phyloP scores from a whole-genome alignment of 2,888 invertebrate species.

The Metallyticus violacea region DNA sequence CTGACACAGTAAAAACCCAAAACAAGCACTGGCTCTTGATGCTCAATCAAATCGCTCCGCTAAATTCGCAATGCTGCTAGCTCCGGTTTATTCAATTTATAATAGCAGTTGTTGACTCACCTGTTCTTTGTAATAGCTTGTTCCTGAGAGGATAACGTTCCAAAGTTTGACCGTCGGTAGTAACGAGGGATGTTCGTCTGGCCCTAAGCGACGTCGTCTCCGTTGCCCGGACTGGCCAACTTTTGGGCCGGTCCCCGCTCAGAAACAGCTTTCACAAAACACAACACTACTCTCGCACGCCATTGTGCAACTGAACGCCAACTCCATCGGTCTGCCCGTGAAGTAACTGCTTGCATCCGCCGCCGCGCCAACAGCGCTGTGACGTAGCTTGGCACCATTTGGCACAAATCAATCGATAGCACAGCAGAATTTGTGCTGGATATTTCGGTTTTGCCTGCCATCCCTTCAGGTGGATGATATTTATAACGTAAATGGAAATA shows the following conservation, averaged over 20 bases:
- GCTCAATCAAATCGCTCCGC: too few relatives aligned
- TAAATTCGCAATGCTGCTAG: too few relatives aligned
- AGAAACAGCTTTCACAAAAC: constrained; percentile 29
- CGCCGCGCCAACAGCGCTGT: neutral
- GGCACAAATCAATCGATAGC: neutral
- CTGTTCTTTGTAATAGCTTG: constrained; percentile 20
- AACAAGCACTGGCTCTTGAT: too few relatives aligned
- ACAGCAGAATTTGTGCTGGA: neutral
- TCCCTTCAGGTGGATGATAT: neutral
- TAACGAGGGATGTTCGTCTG: constrained; percentile 30
- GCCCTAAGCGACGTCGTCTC: constrained; percentile 27
- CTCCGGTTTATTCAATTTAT: too few relatives aligned
- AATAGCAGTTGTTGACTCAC: too few relatives aligned
- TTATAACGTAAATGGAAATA: neutral
- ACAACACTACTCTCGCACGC: constrained; percentile 24
- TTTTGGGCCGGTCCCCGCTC: constrained; percentile 32
- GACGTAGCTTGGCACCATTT: neutral
- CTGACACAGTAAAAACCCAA: too few relatives aligned
- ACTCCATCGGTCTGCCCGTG: neutral
- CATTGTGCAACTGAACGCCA: constrained; percentile 34
- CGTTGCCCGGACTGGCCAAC: constrained; percentile 31
- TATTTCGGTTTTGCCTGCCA: neutral
- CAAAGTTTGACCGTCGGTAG: constrained; percentile 32
- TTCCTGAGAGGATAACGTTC: constrained; percentile 31
- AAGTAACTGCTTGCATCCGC: neutral